phyloP scores from a whole-genome alignment of 2,797 vertebrate genomes.

The Ispidina picta region DNA sequence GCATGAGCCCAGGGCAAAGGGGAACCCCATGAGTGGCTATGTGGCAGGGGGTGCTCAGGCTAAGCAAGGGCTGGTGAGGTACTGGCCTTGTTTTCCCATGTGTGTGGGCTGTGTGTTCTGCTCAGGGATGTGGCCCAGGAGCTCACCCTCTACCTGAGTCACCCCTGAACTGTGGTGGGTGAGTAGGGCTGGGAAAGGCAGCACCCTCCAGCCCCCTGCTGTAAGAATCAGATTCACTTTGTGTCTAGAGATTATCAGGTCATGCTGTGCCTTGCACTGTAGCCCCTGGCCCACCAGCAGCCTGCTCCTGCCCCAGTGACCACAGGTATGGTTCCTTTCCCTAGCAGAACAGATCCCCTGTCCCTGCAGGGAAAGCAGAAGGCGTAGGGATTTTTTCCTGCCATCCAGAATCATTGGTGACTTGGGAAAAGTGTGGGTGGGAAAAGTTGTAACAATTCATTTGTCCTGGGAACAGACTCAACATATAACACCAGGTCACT shows the following conservation, averaged over 20 bases:
- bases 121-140: neutral
- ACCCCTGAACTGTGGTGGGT: neutral
- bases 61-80: neutral
- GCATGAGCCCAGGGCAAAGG: accelerated
- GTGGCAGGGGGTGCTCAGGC: neutral
- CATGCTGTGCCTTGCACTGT: accelerated
- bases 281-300: neutral
- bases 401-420: neutral
- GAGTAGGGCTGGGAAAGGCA: neutral
- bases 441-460: neutral
- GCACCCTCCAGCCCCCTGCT: accelerated
- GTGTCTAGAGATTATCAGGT: accelerated
- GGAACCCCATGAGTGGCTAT: neutral
- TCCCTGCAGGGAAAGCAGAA: neutral
- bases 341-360: neutral
- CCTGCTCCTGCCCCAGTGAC: accelerated
- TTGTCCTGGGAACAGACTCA: neutral
- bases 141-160: accelerated
- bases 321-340: neutral
- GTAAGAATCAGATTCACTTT: accelerated
- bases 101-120: accelerated
- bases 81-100: neutral
- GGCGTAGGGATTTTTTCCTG: neutral
- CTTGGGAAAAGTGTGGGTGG: neutral
- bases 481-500: neutral